Evolutionary conservation across 2,113 vertebrate genomes (phyloP).

Genomic region (Cryptomyrus ogoouensis): DNA sequence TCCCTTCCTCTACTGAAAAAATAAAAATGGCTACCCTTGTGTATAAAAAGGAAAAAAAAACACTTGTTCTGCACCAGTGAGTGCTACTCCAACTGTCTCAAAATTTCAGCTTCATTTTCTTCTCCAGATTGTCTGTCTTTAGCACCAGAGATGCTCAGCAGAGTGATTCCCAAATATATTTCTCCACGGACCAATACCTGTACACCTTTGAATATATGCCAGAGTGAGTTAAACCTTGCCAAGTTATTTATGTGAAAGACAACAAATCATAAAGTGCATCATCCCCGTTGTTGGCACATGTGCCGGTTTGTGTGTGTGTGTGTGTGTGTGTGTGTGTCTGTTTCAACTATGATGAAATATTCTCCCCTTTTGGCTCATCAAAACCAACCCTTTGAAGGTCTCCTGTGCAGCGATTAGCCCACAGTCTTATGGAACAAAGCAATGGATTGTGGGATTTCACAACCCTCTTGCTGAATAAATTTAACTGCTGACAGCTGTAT

Average conservation of each 20-base stretch:
- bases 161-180: not conserved
- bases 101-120: constrained; percentile 6
- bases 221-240: not conserved
- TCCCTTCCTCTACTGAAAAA: not conserved
- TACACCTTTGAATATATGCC: not conserved
- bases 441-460: not conserved
- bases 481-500: not conserved
- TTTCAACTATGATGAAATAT: not conserved
- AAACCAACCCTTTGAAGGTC: not conserved
- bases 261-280: not conserved
- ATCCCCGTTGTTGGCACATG: not conserved
- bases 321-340: not conserved
- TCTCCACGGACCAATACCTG: not conserved
- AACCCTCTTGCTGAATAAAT: not conserved
- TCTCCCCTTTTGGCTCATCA: not conserved
- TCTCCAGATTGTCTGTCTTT: not conserved
- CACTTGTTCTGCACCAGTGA: not conserved
- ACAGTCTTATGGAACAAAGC: not conserved
- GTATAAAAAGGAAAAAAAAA: not conserved
- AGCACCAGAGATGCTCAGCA: not conserved
- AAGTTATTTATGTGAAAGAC: not conserved
- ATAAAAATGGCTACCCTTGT: not conserved
- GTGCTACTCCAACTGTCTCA: not conserved
- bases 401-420: not conserved
- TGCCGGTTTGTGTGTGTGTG: not conserved